These are phyloP conservation scores for Argopecten irradians DNA, from an alignment of 1,140 invertebrate genomes.

Conservation along the genomic window DNA sequence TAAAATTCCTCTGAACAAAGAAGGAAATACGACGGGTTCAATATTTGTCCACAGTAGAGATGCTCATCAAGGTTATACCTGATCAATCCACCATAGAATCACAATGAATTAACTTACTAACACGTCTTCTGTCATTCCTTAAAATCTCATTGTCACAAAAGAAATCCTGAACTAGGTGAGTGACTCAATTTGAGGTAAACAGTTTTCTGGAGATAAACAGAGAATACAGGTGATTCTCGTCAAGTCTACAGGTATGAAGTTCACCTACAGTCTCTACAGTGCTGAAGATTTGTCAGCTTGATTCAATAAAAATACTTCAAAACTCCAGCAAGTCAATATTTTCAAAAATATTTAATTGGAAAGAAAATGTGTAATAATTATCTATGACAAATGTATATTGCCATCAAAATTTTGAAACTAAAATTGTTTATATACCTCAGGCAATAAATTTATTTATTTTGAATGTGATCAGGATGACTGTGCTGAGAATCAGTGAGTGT, in stretches of 20 bases:
- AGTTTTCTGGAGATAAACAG: not conserved
- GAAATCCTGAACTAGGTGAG: no score
- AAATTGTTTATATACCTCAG: no score
- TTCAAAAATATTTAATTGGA: no score
- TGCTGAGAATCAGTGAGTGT: not conserved
- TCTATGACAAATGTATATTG: no score
- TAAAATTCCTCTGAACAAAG: not conserved
- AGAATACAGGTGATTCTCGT: not conserved
- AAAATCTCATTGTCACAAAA: no score
- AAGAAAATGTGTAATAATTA: no score
- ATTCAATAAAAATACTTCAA: not conserved
- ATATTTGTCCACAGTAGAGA: not conserved
- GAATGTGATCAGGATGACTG: not conserved
- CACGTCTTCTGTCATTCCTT: no score
- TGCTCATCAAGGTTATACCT: not conserved
- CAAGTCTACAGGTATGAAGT: not conserved
- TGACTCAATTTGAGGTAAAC: not conserved
- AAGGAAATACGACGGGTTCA: not conserved
- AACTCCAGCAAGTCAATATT: no score
- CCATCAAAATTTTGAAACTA: no score
- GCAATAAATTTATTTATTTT: not conserved
- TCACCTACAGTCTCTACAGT: constrained; percentile 11
- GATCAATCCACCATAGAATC: not conserved
- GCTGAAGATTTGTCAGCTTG: not conserved
- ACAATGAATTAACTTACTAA: not conserved